Conservation (phyloP, 2,113 vertebrate species). For the Ia io region DNA sequence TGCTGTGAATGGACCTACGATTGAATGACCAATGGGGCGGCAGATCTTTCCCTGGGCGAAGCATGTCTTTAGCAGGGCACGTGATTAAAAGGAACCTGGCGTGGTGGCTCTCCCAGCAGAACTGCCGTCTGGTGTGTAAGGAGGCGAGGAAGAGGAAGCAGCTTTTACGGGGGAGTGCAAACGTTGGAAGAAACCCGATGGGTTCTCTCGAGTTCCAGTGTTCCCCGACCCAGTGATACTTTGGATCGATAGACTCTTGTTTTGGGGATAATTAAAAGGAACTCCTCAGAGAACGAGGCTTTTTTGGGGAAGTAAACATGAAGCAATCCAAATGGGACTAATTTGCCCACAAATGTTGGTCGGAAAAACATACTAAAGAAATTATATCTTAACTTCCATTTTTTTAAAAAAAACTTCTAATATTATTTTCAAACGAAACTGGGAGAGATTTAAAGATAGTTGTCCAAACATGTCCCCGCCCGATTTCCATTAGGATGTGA, state of each 20-base stretch:
- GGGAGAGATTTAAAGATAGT: not conserved
- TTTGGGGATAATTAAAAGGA: constrained; percentile 4
- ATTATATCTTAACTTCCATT: constrained; percentile 24
- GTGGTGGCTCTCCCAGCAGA: not conserved
- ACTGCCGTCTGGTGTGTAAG: not conserved
- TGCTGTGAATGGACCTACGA: not conserved
- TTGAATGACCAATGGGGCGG: not conserved
- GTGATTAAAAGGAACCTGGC: not conserved
- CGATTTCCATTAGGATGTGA: not conserved
- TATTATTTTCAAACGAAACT: not conserved
- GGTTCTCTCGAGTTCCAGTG: not conserved
- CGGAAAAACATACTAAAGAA: not conserved
- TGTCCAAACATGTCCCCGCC: not conserved
- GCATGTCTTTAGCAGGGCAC: not conserved
- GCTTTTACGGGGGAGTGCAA: not conserved
- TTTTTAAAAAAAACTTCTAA: not conserved
- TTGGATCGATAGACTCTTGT: not conserved
- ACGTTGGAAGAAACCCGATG: not conserved
- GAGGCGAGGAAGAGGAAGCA: not conserved
- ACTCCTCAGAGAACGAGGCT: not conserved
- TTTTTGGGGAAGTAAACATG: not conserved
- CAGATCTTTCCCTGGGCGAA: not conserved
- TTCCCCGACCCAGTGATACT: not conserved
- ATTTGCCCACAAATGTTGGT: not conserved
- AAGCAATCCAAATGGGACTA: not conserved